These are phyloP conservation scores for Dryocosmus kuriphilus DNA, from an alignment of 2,888 invertebrate genomes.

Conservation along the genomic window DNA sequence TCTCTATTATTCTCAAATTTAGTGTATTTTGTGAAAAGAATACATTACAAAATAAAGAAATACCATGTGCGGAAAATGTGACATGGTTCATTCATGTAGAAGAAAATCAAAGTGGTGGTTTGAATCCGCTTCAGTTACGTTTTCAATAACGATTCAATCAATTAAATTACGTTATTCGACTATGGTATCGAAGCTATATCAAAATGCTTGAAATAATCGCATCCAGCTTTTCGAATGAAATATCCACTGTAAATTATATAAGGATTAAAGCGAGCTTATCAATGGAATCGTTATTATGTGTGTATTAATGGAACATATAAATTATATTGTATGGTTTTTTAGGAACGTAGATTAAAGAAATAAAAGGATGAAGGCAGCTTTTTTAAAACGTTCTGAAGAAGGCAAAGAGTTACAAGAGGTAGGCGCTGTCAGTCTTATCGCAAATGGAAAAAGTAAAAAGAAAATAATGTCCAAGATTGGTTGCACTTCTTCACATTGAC, in stretches of 20 bases:
- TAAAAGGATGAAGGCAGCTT: conserved; percentile 32
- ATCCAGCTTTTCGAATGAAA: not conserved
- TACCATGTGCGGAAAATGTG: rapidly evolving
- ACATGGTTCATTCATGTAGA: not conserved
- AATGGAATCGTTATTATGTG: not conserved
- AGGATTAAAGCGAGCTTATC: not conserved
- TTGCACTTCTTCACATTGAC: not conserved
- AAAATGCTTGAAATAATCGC: not conserved
- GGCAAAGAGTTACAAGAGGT: conserved; percentile 16
- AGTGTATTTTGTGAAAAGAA: too few species aligned
- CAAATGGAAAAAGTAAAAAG: not conserved
- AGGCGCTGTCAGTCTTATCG: conserved; percentile 34
- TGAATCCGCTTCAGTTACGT: not conserved
- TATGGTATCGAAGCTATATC: not conserved
- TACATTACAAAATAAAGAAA: not conserved
- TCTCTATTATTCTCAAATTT: too few species aligned
- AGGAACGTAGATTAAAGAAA: conserved; percentile 1
- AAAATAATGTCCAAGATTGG: not conserved
- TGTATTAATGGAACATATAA: not conserved
- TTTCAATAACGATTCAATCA: not conserved
- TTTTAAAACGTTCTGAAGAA: conserved; percentile 30
- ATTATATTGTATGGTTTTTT: not conserved
- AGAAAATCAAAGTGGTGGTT: not conserved
- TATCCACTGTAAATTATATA: not conserved
- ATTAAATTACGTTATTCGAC: not conserved